Evolutionary conservation across 2,797 vertebrate species (phyloP).

Genomic region (Benthosema pterotum): DNA sequence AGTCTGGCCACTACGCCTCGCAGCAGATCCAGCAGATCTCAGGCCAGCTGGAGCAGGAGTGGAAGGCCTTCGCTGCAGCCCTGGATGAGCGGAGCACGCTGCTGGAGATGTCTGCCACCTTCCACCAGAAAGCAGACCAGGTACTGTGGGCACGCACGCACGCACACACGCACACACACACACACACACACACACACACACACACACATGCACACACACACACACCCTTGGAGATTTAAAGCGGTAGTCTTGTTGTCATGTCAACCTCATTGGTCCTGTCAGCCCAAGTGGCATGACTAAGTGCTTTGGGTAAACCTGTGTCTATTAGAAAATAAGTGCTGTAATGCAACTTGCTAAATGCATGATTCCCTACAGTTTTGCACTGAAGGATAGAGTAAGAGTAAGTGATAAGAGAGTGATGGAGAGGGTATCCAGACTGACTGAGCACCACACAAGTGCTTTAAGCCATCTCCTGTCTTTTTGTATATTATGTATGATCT

Average conservation of each 20-base stretch:
- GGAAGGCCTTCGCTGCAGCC: conserved; percentile 97
- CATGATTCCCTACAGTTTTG: no score
- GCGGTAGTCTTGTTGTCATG: not conserved
- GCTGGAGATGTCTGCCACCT: conserved; percentile 97
- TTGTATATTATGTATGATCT: not conserved
- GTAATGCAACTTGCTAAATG: no score
- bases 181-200: conserved; percentile 3
- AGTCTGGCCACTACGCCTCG: conserved; percentile 97
- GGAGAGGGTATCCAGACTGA: no score
- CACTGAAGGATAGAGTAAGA: no score
- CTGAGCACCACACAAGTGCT: not conserved
- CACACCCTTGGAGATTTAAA: not conserved
- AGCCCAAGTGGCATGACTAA: no score
- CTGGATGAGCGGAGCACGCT: conserved; percentile 96
- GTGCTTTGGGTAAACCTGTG: no score
- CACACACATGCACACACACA: not conserved
- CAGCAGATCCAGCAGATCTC: conserved; percentile 99
- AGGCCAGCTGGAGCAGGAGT: conserved; percentile 95
- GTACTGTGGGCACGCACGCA: conserved; percentile 61
- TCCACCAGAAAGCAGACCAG: conserved; percentile 98
- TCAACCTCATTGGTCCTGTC: no score
- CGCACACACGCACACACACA: conserved; percentile 8
- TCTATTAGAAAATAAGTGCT: no score
- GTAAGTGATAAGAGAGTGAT: no score
- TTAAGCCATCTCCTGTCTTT: conserved; percentile 1